Conservation (phyloP, 2,797 vertebrate genomes). For the Typhlichthys subterraneus region DNA sequence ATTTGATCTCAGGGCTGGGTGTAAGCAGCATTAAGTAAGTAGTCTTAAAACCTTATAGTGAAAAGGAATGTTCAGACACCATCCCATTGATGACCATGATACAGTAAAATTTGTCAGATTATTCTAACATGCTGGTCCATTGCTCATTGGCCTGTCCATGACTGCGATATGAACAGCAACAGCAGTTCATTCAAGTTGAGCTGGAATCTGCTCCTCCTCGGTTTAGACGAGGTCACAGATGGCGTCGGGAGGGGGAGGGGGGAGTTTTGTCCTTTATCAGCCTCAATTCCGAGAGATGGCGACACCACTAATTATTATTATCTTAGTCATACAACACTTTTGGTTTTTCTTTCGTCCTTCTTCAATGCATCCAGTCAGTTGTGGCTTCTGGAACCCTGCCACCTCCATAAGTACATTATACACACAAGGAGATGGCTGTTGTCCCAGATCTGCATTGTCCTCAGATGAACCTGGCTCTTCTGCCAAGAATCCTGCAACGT, state of each 20-base stretch:
- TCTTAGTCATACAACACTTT: conserved; percentile 37
- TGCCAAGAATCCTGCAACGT: conserved; percentile 75
- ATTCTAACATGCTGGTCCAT: conserved; percentile 47
- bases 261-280: conserved; percentile 49
- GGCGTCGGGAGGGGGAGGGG: conserved; percentile 36
- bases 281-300: conserved; percentile 57
- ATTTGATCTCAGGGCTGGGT: no score
- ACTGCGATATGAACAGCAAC: conserved; percentile 61
- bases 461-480: conserved; percentile 68
- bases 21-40: no score
- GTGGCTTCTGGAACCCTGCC: conserved; percentile 70
- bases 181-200: conserved; percentile 71
- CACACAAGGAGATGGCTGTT: conserved; percentile 64
- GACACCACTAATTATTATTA: conserved; percentile 53
- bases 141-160: conserved; percentile 57
- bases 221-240: conserved; percentile 58
- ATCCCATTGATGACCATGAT: conserved; percentile 23
- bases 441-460: conserved; percentile 78
- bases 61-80: not conserved
- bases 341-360: conserved; percentile 1
- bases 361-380: conserved; percentile 69
- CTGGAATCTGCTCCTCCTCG: conserved; percentile 63
- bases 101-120: conserved; percentile 54
- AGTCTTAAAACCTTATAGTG: no score
- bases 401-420: conserved; percentile 62